phyloP scores from a whole-genome alignment of 1,140 invertebrate genomes.

The Episyrphus balteatus region DNA sequence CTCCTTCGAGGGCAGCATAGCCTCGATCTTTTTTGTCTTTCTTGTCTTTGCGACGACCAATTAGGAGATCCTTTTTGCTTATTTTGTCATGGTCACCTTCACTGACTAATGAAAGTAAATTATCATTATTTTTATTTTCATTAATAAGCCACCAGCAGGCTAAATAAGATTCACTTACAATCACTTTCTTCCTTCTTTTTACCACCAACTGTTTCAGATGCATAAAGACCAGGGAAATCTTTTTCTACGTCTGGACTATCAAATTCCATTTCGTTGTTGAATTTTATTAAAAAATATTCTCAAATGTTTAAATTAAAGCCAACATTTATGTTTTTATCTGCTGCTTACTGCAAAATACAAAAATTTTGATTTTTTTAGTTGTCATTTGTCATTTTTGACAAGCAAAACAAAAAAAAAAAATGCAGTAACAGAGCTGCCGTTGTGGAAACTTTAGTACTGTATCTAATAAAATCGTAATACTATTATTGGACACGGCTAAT shows the following conservation, averaged over 20 bases:
- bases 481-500: too few relatives aligned
- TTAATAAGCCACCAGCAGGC: neutral
- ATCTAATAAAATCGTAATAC: too few relatives aligned
- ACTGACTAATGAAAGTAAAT: conserved; percentile 46
- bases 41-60: conserved; percentile 63
- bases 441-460: too few relatives aligned
- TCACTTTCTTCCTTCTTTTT: conserved; percentile 73
- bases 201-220: conserved; percentile 52
- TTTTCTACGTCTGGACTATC: conserved; percentile 83
- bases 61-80: conserved; percentile 63
- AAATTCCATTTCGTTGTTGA: conserved; percentile 58
- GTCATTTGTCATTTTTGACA: too few relatives aligned
- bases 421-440: too few relatives aligned
- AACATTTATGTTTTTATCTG: too few relatives aligned
- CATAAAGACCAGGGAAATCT: conserved; percentile 80
- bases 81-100: conserved; percentile 64
- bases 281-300: conserved; percentile 15
- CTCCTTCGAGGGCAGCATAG: conserved; percentile 84
- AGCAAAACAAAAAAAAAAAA: too few relatives aligned
- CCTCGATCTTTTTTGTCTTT: conserved; percentile 75
- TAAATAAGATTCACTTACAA: conserved; percentile 51
- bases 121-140: too few relatives aligned
- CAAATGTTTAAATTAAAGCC: too few relatives aligned
- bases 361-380: too few relatives aligned
- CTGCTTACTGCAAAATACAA: too few relatives aligned